Evolutionary conservation across 1,140 invertebrate species (phyloP), one percentile per base, ranked within the genome.

Genomic region (Diplogasteroides magnus): DNA sequence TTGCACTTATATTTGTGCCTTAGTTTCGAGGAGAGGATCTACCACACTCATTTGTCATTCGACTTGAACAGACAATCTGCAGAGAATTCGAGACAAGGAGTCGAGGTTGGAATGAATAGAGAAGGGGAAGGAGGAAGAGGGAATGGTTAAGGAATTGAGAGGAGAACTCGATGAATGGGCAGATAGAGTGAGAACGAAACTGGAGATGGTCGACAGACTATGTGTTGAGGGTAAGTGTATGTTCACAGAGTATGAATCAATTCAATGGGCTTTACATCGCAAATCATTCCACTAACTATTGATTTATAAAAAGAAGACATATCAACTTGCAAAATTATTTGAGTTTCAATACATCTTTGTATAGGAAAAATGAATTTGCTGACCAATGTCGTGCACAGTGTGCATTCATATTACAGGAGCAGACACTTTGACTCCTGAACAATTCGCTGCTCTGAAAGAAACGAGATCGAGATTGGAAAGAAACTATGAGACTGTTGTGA

Each of bases 401-500:
- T n/a, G n/a, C n/a, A n/a, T n/a, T n/a, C n/a, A n/a, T n/a, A n/a
- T 74, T 70, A 55, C 31, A 56, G 61, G 60, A 31, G 73, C 56
- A 1, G 69, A 71, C 32, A 31, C 70, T 19, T 23, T 74, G 27
- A 48, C 73, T 6, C 65, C 69, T 1, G 73, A 74, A 58, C 73
- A 74, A 29, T 74, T 61, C 62, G 13, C 37, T 2, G 64, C 59
- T 29, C 58, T 74, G 14, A 26, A 69, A 68, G 73, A 73, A 28
- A 56, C 64, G 62, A 37, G 70, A 59, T 23, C 31, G 31, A 37
- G 67, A 25, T 48, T 74, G 29, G 61, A 61, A n/a, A 69, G 55
- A 27, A 67, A 71, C 15, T 74, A 74, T 55, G 69, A 74, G 13
- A 68, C 65, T 13, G 70, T 74, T n/a, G 27, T 74, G 14, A 64